These are phyloP conservation scores for Tipula helvola DNA, from an alignment of 2,888 invertebrate genomes.

Conservation along the genomic window DNA sequence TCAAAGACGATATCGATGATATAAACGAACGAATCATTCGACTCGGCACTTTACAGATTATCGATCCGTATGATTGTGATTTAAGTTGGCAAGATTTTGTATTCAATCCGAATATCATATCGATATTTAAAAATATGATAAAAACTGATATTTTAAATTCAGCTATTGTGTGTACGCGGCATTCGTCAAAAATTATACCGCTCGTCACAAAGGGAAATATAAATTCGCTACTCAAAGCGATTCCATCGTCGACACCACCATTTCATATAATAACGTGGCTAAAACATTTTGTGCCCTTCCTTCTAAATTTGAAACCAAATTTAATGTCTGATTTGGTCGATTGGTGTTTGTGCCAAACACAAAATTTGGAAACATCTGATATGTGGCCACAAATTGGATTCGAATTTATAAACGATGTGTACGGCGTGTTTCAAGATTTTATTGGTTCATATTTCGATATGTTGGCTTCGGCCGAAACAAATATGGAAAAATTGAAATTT, in stretches of 20 bases:
- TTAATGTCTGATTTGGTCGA: conserved; percentile 30
- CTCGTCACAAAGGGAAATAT: conserved; percentile 25
- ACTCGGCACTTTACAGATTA: conserved; percentile 30
- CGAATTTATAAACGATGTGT: conserved; percentile 31
- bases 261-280: conserved; percentile 32
- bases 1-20: conserved; percentile 24
- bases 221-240: conserved; percentile 25
- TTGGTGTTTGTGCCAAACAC: conserved; percentile 31
- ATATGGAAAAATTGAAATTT: conserved; percentile 26
- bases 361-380: conserved; percentile 29
- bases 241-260: conserved; percentile 29
- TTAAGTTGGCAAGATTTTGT: conserved; percentile 34
- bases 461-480: conserved; percentile 28
- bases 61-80: conserved; percentile 33
- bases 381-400: conserved; percentile 35
- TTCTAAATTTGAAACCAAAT: conserved; percentile 29
- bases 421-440: conserved; percentile 30
- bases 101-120: conserved; percentile 28
- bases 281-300: conserved; percentile 29
- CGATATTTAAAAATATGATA: conserved; percentile 27
- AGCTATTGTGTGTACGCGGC: conserved; percentile 33
- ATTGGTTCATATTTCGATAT: conserved; percentile 28
- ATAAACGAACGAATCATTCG: conserved; percentile 32
- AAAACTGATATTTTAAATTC: conserved; percentile 29
- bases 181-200: conserved; percentile 27